Percentiles rank a stretch among this genome's conserved stretches.
These are phyloP conservation scores for Heliconius nattereri DNA, from an alignment of 1,140 invertebrate genomes.

Conservation along the genomic window DNA sequence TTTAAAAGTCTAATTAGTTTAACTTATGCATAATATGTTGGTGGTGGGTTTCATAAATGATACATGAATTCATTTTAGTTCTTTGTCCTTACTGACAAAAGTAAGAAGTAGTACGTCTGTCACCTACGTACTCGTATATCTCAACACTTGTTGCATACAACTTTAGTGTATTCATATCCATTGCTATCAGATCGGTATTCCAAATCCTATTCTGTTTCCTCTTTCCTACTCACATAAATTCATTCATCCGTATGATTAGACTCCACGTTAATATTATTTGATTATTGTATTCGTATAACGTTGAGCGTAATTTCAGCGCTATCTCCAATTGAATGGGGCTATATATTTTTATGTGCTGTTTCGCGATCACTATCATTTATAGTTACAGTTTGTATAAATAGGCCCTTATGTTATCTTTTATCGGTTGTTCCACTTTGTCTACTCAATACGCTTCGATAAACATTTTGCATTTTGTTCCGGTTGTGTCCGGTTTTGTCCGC, in stretches of 20 bases:
- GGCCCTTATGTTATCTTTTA: conserved; percentile 63
- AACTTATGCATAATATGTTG: no score
- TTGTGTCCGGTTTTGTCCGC: no score
- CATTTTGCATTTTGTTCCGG: conserved; percentile 39
- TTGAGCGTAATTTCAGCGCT: conserved; percentile 57
- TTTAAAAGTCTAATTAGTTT: no score
- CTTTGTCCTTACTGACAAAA: no score
- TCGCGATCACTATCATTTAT: conserved; percentile 68
- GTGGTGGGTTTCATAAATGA: no score
- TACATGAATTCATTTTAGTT: no score
- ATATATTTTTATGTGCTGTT: conserved; percentile 69
- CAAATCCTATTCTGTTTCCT: conserved; percentile 1
- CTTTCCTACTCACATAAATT: conserved; percentile 3
- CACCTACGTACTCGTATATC: neutral
- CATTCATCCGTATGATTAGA: conserved; percentile 36
- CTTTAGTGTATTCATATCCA: conserved; percentile 5
- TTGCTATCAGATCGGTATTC: neutral
- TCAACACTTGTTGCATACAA: conserved; percentile 9
- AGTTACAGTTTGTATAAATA: conserved; percentile 65
- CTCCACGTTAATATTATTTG: conserved; percentile 35
- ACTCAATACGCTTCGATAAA: conserved; percentile 44
- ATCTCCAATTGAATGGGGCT: conserved; percentile 60
- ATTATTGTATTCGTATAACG: conserved; percentile 44
- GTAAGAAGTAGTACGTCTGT: no score
- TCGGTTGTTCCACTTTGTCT: conserved; percentile 53